These are phyloP conservation scores for Drosophila vallismaia DNA, from an alignment of 2,888 invertebrate species.

Conservation along the genomic window DNA sequence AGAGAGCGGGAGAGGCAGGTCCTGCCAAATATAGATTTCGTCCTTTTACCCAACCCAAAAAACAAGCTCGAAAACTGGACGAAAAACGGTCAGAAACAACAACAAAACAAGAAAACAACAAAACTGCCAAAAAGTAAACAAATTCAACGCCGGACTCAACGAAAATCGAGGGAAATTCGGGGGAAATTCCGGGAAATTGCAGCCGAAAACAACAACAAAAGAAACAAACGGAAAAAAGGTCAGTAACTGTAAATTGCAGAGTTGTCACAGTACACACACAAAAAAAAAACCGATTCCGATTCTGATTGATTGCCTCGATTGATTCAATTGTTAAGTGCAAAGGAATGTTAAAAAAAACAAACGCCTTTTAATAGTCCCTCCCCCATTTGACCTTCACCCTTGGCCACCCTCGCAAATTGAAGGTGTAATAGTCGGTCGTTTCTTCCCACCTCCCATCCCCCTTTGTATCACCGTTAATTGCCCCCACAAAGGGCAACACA, in stretches of 20 bases:
- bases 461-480: slow-evolving; percentile 41
- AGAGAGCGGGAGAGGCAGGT: slow-evolving; percentile 17
- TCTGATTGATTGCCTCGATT: slow-evolving; percentile 21
- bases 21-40: slow-evolving; percentile 38
- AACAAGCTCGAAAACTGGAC: slow-evolving; percentile 59
- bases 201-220: slow-evolving; percentile 6
- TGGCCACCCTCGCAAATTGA: slow-evolving; percentile 33
- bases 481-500: slow-evolving; percentile 5
- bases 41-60: slow-evolving; percentile 66
- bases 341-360: not conserved
- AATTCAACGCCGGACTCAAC: slow-evolving; percentile 48
- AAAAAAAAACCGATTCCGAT: too few relatives aligned
- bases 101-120: slow-evolving; percentile 42
- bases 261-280: slow-evolving; percentile 13
- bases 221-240: slow-evolving; percentile 53
- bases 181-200: slow-evolving; percentile 12
- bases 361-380: slow-evolving; percentile 6
- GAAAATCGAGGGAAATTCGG: slow-evolving; percentile 9
- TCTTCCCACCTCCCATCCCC: not conserved
- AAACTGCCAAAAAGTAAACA: slow-evolving; percentile 67
- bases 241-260: slow-evolving; percentile 50
- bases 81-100: slow-evolving; percentile 44
- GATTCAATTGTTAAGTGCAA: not conserved
- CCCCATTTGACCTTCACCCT: slow-evolving; percentile 41
- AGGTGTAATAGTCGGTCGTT: slow-evolving; percentile 15